Conservation (phyloP, 2,888 invertebrate genomes). For the Drosophila dives region DNA sequence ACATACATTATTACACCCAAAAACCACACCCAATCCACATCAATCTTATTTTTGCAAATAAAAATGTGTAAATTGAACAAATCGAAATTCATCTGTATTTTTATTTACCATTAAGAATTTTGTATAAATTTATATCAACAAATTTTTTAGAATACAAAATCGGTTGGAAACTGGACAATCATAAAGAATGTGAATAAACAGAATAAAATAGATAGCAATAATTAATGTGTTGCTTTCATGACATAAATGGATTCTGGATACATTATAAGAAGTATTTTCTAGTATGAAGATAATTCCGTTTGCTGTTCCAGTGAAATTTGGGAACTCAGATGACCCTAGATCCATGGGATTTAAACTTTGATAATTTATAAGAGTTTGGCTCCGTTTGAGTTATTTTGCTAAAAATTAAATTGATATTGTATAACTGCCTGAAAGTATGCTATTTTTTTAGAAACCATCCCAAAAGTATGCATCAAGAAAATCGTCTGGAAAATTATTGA, state of each 20-base stretch:
- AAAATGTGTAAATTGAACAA: neutral
- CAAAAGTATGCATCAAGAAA: neutral
- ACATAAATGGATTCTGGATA: neutral
- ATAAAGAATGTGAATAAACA: neutral
- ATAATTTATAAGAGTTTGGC: neutral
- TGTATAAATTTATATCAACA: too few species aligned
- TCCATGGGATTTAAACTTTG: neutral
- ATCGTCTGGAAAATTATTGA: neutral
- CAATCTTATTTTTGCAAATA: neutral
- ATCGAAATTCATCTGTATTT: neutral
- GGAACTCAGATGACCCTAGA: neutral
- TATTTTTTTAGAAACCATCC: too few species aligned
- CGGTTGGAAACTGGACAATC: neutral
- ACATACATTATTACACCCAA: neutral
- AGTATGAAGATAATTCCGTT: neutral
- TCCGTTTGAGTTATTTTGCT: neutral
- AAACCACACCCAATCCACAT: neutral
- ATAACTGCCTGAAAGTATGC: neutral
- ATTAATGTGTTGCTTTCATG: neutral
- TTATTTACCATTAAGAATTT: neutral
- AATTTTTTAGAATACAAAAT: neutral
- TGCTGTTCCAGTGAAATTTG: neutral
- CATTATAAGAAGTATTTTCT: neutral
- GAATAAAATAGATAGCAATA: neutral
- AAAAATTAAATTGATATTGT: neutral